phyloP scores from a whole-genome alignment of 2,888 invertebrate genomes.

The Oligia latruncula region DNA sequence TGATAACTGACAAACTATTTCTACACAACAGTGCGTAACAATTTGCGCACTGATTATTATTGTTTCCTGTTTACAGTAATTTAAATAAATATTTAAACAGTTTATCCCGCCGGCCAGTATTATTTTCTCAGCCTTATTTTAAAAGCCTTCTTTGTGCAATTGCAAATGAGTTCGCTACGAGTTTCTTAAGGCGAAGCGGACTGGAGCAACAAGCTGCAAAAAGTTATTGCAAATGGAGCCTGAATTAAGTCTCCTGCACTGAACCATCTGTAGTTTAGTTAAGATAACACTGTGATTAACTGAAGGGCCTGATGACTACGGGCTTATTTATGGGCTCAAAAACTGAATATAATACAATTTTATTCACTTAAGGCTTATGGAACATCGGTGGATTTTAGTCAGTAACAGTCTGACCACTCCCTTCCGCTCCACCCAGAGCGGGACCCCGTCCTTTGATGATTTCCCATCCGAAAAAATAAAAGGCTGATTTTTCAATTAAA shows the following conservation, averaged over 20 bases:
- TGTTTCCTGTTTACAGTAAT: neutral
- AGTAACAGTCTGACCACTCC: too few species aligned
- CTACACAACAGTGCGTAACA: too few species aligned
- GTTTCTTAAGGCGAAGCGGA: neutral
- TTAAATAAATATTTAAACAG: neutral
- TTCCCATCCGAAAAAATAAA: too few species aligned
- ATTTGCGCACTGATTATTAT: too few species aligned
- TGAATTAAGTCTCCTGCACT: neutral
- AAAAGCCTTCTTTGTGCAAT: slow-evolving; percentile 5
- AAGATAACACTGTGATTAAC: neutral
- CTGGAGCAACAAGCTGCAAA: slow-evolving; percentile 1
- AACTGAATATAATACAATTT: too few species aligned
- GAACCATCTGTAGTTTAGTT: neutral
- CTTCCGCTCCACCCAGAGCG: too few species aligned
- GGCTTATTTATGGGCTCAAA: neutral
- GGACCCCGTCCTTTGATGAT: too few species aligned
- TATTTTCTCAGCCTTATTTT: neutral
- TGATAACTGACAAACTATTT: too few species aligned
- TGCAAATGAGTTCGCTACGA: slow-evolving; percentile 19
- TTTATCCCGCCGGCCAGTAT: neutral
- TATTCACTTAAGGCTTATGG: too few species aligned
- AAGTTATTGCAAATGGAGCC: slow-evolving; percentile 11
- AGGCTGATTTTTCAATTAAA: too few species aligned
- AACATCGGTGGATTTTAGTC: too few species aligned
- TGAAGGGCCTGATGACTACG: neutral